These are phyloP conservation scores for Volucella inanis DNA, from an alignment of 2,888 invertebrate genomes.

Conservation along the genomic window DNA sequence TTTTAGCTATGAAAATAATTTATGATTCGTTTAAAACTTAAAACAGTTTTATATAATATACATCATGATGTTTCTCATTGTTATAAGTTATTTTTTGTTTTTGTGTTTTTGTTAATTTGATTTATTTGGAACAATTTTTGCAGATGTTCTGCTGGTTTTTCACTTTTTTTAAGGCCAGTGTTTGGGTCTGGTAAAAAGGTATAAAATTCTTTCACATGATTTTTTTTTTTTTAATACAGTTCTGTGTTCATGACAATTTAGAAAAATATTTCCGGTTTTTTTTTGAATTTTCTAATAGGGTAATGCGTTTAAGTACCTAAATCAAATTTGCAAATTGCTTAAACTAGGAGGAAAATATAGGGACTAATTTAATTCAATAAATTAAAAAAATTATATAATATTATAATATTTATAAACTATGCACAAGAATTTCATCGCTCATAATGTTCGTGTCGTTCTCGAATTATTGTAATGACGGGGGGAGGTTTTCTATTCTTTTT, in stretches of 20 bases:
- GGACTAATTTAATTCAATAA: conserved; percentile 69
- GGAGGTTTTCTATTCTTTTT: not conserved
- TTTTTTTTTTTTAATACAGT: conserved; percentile 24
- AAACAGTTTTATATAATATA: conserved; percentile 76
- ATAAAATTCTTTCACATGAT: conserved; percentile 40
- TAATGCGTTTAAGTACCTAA: conserved; percentile 67
- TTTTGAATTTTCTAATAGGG: conserved; percentile 23
- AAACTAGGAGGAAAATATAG: conserved; percentile 39
- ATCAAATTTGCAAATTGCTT: conserved; percentile 60
- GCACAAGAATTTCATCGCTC: conserved; percentile 64
- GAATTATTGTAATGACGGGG: conserved; percentile 36
- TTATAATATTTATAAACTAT: conserved; percentile 47
- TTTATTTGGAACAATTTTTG: conserved; percentile 45
- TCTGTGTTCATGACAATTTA: conserved; percentile 48
- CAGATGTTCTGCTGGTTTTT: conserved; percentile 41
- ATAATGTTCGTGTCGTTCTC: conserved; percentile 58
- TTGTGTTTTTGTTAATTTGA: conserved; percentile 5
- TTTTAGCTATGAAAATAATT: conserved; percentile 70
- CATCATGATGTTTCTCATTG: conserved; percentile 59
- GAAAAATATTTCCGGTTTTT: conserved; percentile 32
- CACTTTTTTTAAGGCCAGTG: conserved; percentile 54
- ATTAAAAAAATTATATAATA: conserved; percentile 63
- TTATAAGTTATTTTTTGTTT: conserved; percentile 32
- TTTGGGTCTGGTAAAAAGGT: conserved; percentile 60
- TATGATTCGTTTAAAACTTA: conserved; percentile 76